Evolutionary conservation across 2,888 invertebrate genomes (phyloP), one percentile per base, ranked within the genome.

Genomic region (Tipula unca): DNA sequence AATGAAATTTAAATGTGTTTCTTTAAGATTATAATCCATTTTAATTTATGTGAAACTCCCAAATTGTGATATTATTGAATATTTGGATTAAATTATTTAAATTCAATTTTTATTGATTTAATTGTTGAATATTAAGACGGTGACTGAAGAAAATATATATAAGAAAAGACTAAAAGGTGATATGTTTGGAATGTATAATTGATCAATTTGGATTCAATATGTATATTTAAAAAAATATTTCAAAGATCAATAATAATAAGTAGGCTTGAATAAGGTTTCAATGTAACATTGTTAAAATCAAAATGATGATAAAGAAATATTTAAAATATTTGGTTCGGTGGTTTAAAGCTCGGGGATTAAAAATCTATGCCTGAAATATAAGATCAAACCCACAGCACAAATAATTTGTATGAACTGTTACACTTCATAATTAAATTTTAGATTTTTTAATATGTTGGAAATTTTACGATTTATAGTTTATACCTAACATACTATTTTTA

Each of bases 51-150:
- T 69, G 25, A 25, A 69, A 69, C 69, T 69, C 25, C 69, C 20
- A 69, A 69, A 69, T 69, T 69, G 20, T 69, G 25, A 69, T 69
- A 69, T 69, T 69, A 69, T 69, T 69, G 69, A 69, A 69, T 69
- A 69, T 69, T 20, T 69, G 69, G 69, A 69, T 69, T 69, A 69
- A 69, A 69, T 69, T 69, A 69, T 69, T 69, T 69, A 69, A 69
- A 69, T 69, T 69, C 20, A 69, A 69, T 69, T 69, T 69, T 69
- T 69, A 25, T 69, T 69, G 25, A 69, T 69, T 69, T 69, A 69
- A 69, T 69, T 69, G 69, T 69, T 69, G 69, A 69, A 69, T 69
- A 69, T 69, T 25, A 25, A 69, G 69, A 69, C 25, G 25, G 25
- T 25, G 69, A 13, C 69, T 48, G 69, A 69, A 69, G 13, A 10